A percentile compares a stretch with the other conserved stretches of the same genome.
phyloP scores from a whole-genome alignment of 2,113 vertebrate species.

The Saccopteryx leptura region DNA sequence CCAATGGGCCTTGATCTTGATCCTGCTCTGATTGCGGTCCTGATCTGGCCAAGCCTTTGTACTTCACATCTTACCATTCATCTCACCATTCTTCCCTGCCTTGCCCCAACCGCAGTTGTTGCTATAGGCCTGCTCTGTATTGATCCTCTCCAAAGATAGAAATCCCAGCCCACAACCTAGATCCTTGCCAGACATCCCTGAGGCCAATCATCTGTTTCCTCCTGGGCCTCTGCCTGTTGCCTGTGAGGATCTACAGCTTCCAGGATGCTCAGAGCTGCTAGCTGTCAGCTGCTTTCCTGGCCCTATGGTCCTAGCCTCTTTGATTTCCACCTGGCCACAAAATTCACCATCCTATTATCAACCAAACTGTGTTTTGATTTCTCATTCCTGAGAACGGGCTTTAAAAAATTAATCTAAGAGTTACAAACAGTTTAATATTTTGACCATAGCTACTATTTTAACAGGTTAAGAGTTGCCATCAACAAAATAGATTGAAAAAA shows the following conservation, averaged over 20 bases:
- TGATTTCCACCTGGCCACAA: background rate
- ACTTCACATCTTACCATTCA: background rate
- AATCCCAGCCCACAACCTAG: background rate
- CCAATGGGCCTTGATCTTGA: background rate
- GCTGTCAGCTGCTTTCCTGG: background rate
- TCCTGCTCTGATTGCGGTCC: background rate
- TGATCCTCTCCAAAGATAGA: background rate
- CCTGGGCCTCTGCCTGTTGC: background rate
- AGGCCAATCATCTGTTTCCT: background rate
- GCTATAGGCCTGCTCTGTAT: background rate
- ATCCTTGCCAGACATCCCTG: background rate
- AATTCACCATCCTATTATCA: background rate
- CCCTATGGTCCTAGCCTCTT: background rate
- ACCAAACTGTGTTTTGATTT: background rate
- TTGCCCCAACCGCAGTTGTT: background rate
- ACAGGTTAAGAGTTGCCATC: background rate
- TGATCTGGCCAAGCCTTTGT: background rate
- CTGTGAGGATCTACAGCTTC: background rate
- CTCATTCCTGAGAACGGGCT: constrained; percentile 39
- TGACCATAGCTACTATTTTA: constrained; percentile 32
- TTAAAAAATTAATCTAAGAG: background rate
- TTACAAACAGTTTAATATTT: constrained; percentile 55
- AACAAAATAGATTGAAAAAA: constrained; percentile 57
- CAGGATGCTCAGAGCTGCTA: background rate
- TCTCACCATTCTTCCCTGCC: background rate